A percentile compares a stretch with the other conserved stretches of the same genome.
Evolutionary conservation across 2,113 vertebrate genomes (phyloP).

Genomic region (Otolemur garnettii): DNA sequence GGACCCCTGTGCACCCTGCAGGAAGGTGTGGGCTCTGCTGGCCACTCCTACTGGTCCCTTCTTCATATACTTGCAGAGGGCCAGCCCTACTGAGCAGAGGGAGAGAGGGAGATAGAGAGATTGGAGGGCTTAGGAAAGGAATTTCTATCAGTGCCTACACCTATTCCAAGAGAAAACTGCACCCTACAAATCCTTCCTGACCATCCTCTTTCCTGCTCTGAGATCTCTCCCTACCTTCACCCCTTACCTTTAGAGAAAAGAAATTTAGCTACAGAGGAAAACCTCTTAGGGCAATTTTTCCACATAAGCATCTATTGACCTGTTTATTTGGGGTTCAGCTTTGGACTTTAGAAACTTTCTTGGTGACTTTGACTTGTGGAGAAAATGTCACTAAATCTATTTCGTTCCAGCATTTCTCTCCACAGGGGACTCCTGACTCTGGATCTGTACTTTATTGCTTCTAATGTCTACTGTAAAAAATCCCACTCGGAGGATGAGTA

Average conservation of each 20-base stretch:
- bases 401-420: conserved; percentile 23
- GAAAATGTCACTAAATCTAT: conserved; percentile 18
- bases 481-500: neutral
- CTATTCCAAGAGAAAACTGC: neutral
- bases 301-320: neutral
- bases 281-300: neutral
- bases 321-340: conserved; percentile 43
- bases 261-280: neutral
- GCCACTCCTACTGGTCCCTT: neutral
- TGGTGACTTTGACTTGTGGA: neutral
- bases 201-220: neutral
- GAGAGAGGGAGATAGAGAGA: neutral
- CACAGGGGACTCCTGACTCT: neutral
- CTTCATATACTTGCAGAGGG: neutral
- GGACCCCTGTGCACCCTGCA: neutral
- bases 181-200: neutral
- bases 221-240: neutral
- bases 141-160: neutral
- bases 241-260: neutral
- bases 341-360: neutral
- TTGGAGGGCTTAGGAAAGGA: neutral
- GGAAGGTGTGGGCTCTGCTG: neutral
- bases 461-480: neutral
- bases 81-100: neutral
- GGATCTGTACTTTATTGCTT: neutral